Evolutionary conservation across 2,888 invertebrate genomes (phyloP), one percentile per base, ranked within the genome.

Genomic region (Hirtodrosophila histrioides): DNA sequence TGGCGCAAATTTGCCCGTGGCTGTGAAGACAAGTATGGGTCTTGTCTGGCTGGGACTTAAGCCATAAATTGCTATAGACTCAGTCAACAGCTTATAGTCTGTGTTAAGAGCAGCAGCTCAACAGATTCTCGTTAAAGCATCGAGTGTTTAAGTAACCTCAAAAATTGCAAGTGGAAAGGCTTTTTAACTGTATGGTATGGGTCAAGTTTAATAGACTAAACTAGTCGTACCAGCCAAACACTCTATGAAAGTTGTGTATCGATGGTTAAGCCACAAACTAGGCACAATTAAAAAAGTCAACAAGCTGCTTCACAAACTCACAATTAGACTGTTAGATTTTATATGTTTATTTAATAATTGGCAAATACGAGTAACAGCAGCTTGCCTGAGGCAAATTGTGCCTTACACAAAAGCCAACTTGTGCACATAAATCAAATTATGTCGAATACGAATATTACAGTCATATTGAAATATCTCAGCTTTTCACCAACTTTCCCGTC

Each of bases 361-460:
- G 17, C 17, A 17, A 17, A 17, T 17, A 9, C 7, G 9, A 31
- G 7, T 31, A 31, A 31, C 45, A 44, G 31, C 17, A 43, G 24
- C 46, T 61, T 31, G 7, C 31, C 9, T 31, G 4, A 31, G 31
- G 31, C 31, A 31, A 31, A 31, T 31, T 31, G 31, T 7, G 8
- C 0, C 31, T 4, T 9, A 9, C 31, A 31, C 9, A 31, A 31
- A 31, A 31, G 31, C 7, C 31, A 31, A n/a, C 29, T 62, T 40
- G 46, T 37, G 46, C 40, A 35, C 56, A 46, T 63, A 82, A 79
- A 86, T 78, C 49, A 67, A 69, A 78, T 82, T 64, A 72, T 67
- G 61, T 43, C 49, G 44, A 43, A 4, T 43, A 40, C 31, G 33
- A 36, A 37, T 45, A 39, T 44, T 45, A 37, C 50, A 41, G 35